A percentile compares a stretch with the other conserved stretches of the same genome.
phyloP scores from a whole-genome alignment of 2,888 invertebrate genomes.

The Orchesella flavescens region DNA sequence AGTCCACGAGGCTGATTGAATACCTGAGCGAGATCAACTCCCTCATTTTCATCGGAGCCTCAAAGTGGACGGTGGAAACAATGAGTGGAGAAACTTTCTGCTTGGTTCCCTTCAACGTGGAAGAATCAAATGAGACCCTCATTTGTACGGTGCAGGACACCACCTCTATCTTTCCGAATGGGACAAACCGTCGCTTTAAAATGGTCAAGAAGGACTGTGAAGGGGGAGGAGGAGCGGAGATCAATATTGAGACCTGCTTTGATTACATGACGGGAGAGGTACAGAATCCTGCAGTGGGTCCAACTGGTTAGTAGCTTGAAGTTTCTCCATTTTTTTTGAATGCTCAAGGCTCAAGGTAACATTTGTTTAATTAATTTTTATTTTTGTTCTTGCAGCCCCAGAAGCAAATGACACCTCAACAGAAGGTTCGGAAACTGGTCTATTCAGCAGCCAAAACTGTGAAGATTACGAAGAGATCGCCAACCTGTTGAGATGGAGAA shows the following conservation, averaged over 20 bases:
- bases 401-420: background rate
- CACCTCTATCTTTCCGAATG: background rate
- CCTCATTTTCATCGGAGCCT: background rate
- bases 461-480: slow-evolving; percentile 15
- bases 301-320: background rate
- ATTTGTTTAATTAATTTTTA: background rate
- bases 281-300: background rate
- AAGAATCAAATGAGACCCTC: background rate
- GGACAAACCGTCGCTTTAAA: background rate
- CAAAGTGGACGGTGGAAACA: background rate
- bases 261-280: background rate
- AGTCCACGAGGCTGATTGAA: background rate
- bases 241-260: background rate
- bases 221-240: background rate
- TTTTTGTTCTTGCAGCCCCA: background rate
- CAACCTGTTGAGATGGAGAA: background rate
- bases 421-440: background rate
- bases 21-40: background rate
- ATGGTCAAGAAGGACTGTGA: background rate
- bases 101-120: background rate
- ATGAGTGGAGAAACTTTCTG: background rate
- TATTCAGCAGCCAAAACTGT: background rate
- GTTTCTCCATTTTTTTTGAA: too few species aligned
- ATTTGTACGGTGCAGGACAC: background rate
- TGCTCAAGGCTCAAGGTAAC: too few species aligned